Evolutionary conservation across 2,797 vertebrate genomes (phyloP).

Genomic region (Chromis chromis): DNA sequence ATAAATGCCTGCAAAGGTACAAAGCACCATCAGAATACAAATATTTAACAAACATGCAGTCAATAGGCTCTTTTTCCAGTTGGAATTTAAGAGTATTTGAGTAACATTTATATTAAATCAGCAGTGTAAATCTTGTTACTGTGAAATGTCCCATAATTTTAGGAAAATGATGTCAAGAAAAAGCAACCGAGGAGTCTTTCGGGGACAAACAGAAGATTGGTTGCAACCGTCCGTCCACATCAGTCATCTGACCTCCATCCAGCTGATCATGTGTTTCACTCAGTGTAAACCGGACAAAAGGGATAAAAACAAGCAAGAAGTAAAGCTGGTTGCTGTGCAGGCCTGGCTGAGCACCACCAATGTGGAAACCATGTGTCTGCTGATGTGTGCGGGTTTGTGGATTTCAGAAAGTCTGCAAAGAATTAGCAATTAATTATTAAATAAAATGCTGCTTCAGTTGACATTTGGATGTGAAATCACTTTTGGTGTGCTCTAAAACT

Average conservation of each 20-base stretch:
- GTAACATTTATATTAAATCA: not conserved
- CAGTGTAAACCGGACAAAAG: constrained; percentile 1
- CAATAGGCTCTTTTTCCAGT: too few species aligned
- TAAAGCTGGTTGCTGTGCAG: not conserved
- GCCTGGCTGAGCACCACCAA: constrained; percentile 18
- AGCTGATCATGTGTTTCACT: constrained; percentile 9
- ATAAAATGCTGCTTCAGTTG: not conserved
- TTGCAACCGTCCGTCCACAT: too few species aligned
- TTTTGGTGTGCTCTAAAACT: too few species aligned
- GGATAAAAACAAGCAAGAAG: not conserved
- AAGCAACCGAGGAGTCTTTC: not conserved
- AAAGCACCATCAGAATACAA: too few species aligned
- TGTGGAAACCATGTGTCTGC: constrained; percentile 36
- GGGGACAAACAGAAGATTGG: not conserved
- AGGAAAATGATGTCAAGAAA: not conserved
- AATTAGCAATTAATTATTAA: constrained; percentile 7
- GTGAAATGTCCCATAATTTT: not conserved
- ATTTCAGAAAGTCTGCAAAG: constrained; percentile 23
- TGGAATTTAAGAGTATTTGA: not conserved
- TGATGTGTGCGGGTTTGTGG: not conserved
- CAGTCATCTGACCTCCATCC: too few species aligned
- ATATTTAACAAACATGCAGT: too few species aligned
- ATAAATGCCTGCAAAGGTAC: too few species aligned
- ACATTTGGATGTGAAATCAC: too few species aligned
- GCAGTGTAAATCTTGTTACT: not conserved